Evolutionary conservation across 1,140 invertebrate genomes (phyloP).

Genomic region (Acromyrmex echinatior): DNA sequence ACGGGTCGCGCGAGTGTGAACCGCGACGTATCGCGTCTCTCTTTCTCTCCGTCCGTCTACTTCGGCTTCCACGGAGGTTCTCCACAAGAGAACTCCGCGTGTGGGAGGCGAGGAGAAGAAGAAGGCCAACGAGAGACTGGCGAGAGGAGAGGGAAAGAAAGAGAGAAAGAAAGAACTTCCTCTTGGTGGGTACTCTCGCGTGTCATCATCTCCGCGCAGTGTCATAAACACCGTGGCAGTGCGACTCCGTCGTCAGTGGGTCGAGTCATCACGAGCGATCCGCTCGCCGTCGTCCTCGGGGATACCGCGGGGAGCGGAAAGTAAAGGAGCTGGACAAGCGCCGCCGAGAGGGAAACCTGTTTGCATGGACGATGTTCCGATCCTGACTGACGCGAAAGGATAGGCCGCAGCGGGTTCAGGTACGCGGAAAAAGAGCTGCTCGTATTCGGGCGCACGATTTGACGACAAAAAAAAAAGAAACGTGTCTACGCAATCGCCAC

Average conservation of each 20-base stretch:
- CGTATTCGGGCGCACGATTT: neutral
- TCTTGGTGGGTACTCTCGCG: slow-evolving; percentile 54
- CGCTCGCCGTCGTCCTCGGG: slow-evolving; percentile 18
- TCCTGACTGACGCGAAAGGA: slow-evolving; percentile 51
- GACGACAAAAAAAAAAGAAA: neutral
- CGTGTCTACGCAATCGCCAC: neutral
- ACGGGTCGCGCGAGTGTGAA: neutral
- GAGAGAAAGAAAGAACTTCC: slow-evolving; percentile 50
- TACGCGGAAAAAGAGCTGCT: slow-evolving; percentile 4
- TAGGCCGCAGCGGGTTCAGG: slow-evolving; percentile 45
- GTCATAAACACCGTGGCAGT: slow-evolving; percentile 50
- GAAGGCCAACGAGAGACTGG: slow-evolving; percentile 1
- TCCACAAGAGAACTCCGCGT: neutral
- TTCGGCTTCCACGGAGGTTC: neutral
- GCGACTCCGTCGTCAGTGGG: slow-evolving; percentile 34
- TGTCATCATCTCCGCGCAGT: slow-evolving; percentile 59
- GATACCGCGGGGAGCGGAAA: slow-evolving; percentile 1
- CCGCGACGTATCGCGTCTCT: slow-evolving; percentile 19
- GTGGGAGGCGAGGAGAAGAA: slow-evolving; percentile 25
- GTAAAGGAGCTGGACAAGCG: neutral
- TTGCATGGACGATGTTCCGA: slow-evolving; percentile 36
- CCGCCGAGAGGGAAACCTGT: slow-evolving; percentile 47
- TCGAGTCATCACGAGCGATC: slow-evolving; percentile 43
- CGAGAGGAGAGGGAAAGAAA: neutral
- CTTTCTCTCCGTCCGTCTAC: slow-evolving; percentile 12